Evolutionary conservation across 1,140 invertebrate genomes (phyloP).

Genomic region (Potamilus streckersoni): DNA sequence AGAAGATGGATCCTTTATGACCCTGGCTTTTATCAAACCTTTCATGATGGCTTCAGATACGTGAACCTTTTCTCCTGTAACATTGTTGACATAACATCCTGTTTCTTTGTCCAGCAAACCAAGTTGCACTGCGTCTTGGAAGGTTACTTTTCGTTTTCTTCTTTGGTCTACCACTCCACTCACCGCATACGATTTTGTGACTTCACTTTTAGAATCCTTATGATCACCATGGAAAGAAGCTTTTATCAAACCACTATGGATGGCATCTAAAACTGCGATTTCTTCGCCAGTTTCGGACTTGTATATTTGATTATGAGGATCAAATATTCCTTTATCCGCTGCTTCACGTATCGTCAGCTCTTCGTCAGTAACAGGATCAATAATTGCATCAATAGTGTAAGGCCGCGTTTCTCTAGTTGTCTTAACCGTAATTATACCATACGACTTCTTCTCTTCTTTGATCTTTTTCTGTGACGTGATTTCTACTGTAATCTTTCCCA

Average conservation of each 20-base stretch:
- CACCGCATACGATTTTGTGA: conserved; percentile 63
- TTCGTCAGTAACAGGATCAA: conserved; percentile 53
- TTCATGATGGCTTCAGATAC: conserved; percentile 65
- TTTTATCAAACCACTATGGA: conserved; percentile 54
- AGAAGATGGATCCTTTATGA: conserved; percentile 57
- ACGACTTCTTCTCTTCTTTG: conserved; percentile 55
- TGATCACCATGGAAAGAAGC: conserved; percentile 54
- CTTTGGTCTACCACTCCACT: conserved; percentile 61
- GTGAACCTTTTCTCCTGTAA: conserved; percentile 53
- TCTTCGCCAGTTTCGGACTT: conserved; percentile 50
- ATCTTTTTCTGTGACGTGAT: conserved; percentile 55
- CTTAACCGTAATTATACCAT: conserved; percentile 65
- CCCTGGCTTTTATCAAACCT: conserved; percentile 64
- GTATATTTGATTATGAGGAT: conserved; percentile 47
- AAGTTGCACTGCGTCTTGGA: conserved; percentile 47
- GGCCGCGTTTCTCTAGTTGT: conserved; percentile 55
- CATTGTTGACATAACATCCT: conserved; percentile 61
- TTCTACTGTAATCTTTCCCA: conserved; percentile 67
- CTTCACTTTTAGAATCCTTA: conserved; percentile 38
- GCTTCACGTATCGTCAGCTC: conserved; percentile 47
- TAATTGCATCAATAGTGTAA: conserved; percentile 54
- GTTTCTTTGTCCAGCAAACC: conserved; percentile 57
- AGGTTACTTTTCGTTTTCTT: conserved; percentile 55
- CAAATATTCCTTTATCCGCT: conserved; percentile 42
- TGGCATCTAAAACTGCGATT: conserved; percentile 59